Percentiles rank a stretch among this genome's conserved stretches.
Evolutionary conservation across 1,140 invertebrate species (phyloP).

Genomic region (Lethrus apterus): DNA sequence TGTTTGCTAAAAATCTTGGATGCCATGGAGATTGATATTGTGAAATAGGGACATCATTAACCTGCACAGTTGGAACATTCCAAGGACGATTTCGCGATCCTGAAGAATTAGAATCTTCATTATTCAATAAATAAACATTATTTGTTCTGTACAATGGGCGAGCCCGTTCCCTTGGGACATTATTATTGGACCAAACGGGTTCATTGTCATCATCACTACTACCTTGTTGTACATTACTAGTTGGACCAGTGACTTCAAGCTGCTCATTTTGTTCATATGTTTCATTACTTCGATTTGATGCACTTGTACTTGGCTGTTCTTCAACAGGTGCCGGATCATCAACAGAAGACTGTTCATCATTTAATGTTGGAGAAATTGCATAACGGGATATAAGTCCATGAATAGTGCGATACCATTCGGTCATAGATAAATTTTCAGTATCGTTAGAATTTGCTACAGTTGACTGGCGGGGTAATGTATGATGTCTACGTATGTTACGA

Average conservation of each 20-base stretch:
- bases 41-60: constrained; percentile 50
- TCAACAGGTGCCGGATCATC: no score
- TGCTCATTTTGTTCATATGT: not conserved
- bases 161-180: not conserved
- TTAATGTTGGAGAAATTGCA: not conserved
- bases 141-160: constrained; percentile 22
- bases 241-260: not conserved
- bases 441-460: not conserved
- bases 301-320: not conserved
- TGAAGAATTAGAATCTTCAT: constrained; percentile 10
- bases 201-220: constrained; percentile 22
- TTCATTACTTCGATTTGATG: not conserved
- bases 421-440: constrained; percentile 7
- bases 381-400: constrained; percentile 19
- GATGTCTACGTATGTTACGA: constrained; percentile 19
- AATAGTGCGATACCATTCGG: constrained; percentile 22
- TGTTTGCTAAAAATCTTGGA: constrained; percentile 31
- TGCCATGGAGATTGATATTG: constrained; percentile 36
- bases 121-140: constrained; percentile 24
- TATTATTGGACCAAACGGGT: constrained; percentile 20
- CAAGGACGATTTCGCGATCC: constrained; percentile 18
- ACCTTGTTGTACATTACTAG: not conserved
- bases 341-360: not conserved
- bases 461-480: not conserved
- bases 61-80: constrained; percentile 51